Conservation (phyloP, 2,888 invertebrate species). For the Spatulosminthurus flaviceps region DNA sequence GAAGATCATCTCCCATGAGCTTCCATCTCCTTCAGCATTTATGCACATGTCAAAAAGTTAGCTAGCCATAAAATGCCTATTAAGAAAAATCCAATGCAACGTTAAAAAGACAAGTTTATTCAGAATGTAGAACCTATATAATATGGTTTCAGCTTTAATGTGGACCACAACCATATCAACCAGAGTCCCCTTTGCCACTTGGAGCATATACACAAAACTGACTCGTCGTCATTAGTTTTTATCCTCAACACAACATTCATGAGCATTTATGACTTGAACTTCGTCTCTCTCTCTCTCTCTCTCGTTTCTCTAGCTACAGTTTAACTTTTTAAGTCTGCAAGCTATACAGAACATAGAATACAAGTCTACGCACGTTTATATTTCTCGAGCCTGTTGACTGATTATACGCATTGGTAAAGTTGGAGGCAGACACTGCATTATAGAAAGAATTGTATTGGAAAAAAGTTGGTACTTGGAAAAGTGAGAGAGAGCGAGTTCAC, state of each 20-base stretch:
- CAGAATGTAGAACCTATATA: background rate
- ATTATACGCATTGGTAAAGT: too few relatives aligned
- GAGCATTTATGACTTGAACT: background rate
- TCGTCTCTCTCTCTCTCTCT: too few relatives aligned
- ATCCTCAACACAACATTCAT: background rate
- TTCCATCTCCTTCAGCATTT: too few relatives aligned
- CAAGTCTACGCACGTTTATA: too few relatives aligned
- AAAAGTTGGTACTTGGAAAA: too few relatives aligned
- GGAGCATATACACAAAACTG: slow-evolving; percentile 10
- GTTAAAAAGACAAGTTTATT: background rate
- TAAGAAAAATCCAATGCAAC: too few relatives aligned
- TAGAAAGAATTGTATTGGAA: too few relatives aligned
- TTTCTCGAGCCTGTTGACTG: too few relatives aligned
- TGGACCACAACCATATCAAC: background rate
- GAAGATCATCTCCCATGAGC: background rate
- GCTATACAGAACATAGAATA: too few relatives aligned
- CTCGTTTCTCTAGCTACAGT: background rate
- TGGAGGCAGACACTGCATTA: too few relatives aligned
- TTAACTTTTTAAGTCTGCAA: background rate
- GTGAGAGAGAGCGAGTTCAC: background rate
- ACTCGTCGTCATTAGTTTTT: slow-evolving; percentile 21
- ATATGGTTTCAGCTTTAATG: slow-evolving; percentile 13
- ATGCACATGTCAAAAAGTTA: background rate
- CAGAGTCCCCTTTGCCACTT: slow-evolving; percentile 22
- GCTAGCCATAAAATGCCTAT: background rate